Percentiles rank a stretch among this genome's conserved stretches.
Conservation (phyloP, 2,888 invertebrate species). For the Elysia crispata region DNA sequence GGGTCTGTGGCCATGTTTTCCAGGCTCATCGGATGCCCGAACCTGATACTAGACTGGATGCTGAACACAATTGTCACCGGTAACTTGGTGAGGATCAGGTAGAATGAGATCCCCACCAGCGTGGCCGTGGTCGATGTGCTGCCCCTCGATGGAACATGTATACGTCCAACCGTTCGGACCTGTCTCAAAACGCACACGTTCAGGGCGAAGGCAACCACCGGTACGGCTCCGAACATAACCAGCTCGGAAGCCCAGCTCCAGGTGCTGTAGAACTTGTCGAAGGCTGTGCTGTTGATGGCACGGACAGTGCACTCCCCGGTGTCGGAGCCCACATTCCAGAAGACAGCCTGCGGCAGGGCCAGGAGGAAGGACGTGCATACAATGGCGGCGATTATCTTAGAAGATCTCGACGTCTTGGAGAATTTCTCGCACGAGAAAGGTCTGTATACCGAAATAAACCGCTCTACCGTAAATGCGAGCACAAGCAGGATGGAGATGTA, state of each 20-base stretch:
- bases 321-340: slow-evolving; percentile 66
- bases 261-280: slow-evolving; percentile 56
- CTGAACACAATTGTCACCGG: slow-evolving; percentile 69
- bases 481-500: slow-evolving; percentile 74
- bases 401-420: slow-evolving; percentile 67
- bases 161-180: slow-evolving; percentile 51
- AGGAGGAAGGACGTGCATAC: slow-evolving; percentile 59
- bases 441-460: slow-evolving; percentile 70
- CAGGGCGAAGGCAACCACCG: slow-evolving; percentile 61
- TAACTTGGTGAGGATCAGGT: slow-evolving; percentile 69
- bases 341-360: slow-evolving; percentile 71
- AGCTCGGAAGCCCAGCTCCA: slow-evolving; percentile 68
- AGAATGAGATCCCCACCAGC: slow-evolving; percentile 70
- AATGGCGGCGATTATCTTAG: slow-evolving; percentile 65
- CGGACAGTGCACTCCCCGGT: slow-evolving; percentile 55
- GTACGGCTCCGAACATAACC: slow-evolving; percentile 65
- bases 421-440: slow-evolving; percentile 71
- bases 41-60: slow-evolving; percentile 59
- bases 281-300: slow-evolving; percentile 49
- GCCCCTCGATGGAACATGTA: slow-evolving; percentile 48
- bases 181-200: slow-evolving; percentile 65
- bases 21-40: slow-evolving; percentile 60
- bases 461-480: slow-evolving; percentile 73
- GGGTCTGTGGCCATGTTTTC: slow-evolving; percentile 62
- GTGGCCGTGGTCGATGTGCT: slow-evolving; percentile 65